Conservation (phyloP, 2,797 vertebrate species). For the Lerista edwardsae region DNA sequence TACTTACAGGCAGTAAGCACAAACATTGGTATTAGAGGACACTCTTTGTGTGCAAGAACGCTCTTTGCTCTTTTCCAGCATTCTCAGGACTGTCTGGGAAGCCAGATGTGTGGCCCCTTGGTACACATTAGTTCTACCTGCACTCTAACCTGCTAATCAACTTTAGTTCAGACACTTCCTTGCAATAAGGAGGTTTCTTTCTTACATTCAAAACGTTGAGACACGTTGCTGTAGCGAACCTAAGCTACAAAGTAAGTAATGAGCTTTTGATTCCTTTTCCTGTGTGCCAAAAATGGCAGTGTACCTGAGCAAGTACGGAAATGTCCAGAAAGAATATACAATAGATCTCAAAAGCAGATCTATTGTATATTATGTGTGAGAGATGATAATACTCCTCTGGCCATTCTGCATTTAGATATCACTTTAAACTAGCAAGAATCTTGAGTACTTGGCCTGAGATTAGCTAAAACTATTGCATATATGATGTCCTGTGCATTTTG, state of each 20-base stretch:
- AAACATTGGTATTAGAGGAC: neutral
- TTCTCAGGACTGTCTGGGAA: rapidly evolving
- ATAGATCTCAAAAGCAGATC: too few relatives aligned
- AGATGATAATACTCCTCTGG: neutral
- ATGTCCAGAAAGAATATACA: neutral
- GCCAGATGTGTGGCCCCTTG: neutral
- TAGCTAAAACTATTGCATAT: neutral
- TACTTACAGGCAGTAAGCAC: neutral
- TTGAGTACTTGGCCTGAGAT: neutral
- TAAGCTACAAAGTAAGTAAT: conserved; percentile 2
- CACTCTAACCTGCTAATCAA: neutral
- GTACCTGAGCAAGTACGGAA: neutral
- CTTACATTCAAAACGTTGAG: neutral
- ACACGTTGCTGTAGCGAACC: neutral
- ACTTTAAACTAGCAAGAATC: neutral
- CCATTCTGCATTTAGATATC: neutral
- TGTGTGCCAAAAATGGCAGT: conserved; percentile 4
- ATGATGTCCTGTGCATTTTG: neutral
- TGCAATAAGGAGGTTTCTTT: neutral
- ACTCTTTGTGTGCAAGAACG: neutral
- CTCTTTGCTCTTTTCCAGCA: neutral
- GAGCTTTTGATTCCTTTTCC: neutral
- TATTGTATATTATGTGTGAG: too few relatives aligned
- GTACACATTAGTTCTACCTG: neutral
- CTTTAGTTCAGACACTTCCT: neutral